Conservation (phyloP, 1,140 invertebrate genomes). For the Dinoponera quadriceps region DNA sequence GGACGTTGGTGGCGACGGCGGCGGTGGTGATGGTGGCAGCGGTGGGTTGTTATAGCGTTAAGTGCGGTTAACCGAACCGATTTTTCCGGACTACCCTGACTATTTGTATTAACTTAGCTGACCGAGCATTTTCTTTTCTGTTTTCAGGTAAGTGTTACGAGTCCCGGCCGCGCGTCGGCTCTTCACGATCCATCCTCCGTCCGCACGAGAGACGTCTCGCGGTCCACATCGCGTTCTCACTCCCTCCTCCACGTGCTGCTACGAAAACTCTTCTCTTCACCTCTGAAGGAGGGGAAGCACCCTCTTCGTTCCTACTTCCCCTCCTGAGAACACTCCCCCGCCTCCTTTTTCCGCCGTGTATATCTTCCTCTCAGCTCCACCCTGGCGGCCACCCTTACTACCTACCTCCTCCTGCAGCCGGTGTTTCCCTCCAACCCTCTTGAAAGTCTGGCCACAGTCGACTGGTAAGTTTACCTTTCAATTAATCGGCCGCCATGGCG, state of each 20-base stretch:
- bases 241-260: constrained; percentile 40
- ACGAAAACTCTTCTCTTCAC: constrained; percentile 43
- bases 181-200: constrained; percentile 3
- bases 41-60: constrained; percentile 20
- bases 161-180: neutral
- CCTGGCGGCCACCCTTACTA: constrained; percentile 13
- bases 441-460: constrained; percentile 79
- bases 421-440: constrained; percentile 64
- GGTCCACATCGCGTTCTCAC: constrained; percentile 1
- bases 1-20: too few species aligned
- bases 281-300: neutral
- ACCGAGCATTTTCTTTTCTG: constrained; percentile 74
- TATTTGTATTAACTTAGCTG: constrained; percentile 76
- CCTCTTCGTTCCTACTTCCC: constrained; percentile 14
- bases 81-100: constrained; percentile 50
- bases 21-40: neutral
- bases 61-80: constrained; percentile 47
- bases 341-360: constrained; percentile 64
- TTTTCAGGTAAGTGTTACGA: constrained; percentile 76
- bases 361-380: constrained; percentile 63
- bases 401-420: constrained; percentile 17
- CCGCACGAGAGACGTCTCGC: neutral
- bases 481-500: constrained; percentile 80
- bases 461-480: constrained; percentile 83
- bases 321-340: constrained; percentile 62